Conservation (phyloP, 2,113 vertebrate genomes). For the Peromyscus californicus region DNA sequence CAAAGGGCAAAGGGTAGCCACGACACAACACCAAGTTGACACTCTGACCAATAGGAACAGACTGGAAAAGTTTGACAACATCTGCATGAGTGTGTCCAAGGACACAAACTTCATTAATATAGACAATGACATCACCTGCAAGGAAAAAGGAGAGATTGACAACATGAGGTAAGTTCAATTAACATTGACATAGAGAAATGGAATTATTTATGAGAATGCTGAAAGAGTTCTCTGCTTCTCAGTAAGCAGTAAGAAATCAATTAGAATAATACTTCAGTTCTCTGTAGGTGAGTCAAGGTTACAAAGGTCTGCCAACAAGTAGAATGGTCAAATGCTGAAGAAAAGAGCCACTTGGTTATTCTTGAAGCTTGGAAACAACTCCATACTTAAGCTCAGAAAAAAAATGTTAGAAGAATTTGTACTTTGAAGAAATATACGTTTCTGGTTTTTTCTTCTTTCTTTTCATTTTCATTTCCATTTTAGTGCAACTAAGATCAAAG, state of each 20-base stretch:
- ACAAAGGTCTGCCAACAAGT: slow-evolving; percentile 66
- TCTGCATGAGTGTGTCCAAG: slow-evolving; percentile 99
- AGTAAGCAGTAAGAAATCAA: slow-evolving; percentile 76
- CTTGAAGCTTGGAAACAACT: slow-evolving; percentile 67
- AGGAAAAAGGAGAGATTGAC: slow-evolving; percentile 82
- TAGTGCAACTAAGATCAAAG: slow-evolving; percentile 8
- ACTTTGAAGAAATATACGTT: slow-evolving; percentile 5
- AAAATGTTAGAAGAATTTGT: slow-evolving; percentile 41
- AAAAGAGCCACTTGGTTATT: slow-evolving; percentile 61
- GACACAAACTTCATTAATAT: slow-evolving; percentile 99
- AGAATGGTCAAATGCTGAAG: slow-evolving; percentile 35
- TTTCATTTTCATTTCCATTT: slow-evolving; percentile 16
- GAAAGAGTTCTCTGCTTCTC: slow-evolving; percentile 48
- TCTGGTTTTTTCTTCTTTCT: slow-evolving; percentile 37
- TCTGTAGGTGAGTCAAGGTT: slow-evolving; percentile 66
- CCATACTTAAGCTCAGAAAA: slow-evolving; percentile 48
- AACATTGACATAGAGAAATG: slow-evolving; percentile 60
- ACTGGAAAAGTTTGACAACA: slow-evolving; percentile 99
- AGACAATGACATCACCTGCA: slow-evolving; percentile 98
- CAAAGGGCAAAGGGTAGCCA: slow-evolving; percentile 97
- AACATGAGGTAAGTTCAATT: slow-evolving; percentile 86
- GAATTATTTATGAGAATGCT: slow-evolving; percentile 72
- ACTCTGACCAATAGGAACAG: slow-evolving; percentile 98
- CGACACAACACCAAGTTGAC: slow-evolving; percentile 98
- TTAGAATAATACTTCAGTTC: slow-evolving; percentile 78